Evolutionary conservation across 2,797 vertebrate species (phyloP), one percentile per base, ranked within the genome.

Genomic region (Setipinna tenuifilis): DNA sequence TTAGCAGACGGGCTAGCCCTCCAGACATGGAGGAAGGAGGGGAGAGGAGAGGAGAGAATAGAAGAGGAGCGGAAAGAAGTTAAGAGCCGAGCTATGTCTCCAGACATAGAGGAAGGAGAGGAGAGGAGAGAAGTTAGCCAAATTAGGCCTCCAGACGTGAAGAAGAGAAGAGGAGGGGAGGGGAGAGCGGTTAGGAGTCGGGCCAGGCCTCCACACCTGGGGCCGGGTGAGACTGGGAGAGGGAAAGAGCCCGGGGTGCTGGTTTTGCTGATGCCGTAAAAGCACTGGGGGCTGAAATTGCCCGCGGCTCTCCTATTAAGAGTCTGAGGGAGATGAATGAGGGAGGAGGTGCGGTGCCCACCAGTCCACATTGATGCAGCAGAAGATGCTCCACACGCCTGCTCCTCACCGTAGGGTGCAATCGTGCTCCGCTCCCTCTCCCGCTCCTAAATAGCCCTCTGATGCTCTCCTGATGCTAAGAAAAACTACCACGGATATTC

Each of bases 211-310:
- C 28, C 31, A 54, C 50, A 44, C 71, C 71, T 78, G 71, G 35
- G 21, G 17, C 31, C 5, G 44, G 35, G 31, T 78, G 71, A 14
- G 65, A 31, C 25, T 68, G 62, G 9, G 28, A 5, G 31, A 17
- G 68, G 21, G 28, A 31, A 1, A 28, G 23, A n/a, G 58, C 1
- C 1, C 6, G 50, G 12, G 2, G 50, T 54, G 19, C 35, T 41
- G 17, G 25, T 65, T 41, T 78, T 78, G 71, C 71, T 78, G 71
- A 78, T 44, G 35, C 71, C 19, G 71, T 78, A 19, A 78, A 78
- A 78, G 71, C 71, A 78, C 16, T 78, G 35, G 71, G 35, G 71
- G 71, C 71, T 44, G 71, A 78, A 78, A 78, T 78, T 78, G 71
- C 31, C 71, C 17, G 4, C 0, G 7, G 17, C 5, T 35, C 35